Evolutionary conservation across 2,888 invertebrate genomes (phyloP), one percentile per base, ranked within the genome.

Genomic region (Brachyptera putata): DNA sequence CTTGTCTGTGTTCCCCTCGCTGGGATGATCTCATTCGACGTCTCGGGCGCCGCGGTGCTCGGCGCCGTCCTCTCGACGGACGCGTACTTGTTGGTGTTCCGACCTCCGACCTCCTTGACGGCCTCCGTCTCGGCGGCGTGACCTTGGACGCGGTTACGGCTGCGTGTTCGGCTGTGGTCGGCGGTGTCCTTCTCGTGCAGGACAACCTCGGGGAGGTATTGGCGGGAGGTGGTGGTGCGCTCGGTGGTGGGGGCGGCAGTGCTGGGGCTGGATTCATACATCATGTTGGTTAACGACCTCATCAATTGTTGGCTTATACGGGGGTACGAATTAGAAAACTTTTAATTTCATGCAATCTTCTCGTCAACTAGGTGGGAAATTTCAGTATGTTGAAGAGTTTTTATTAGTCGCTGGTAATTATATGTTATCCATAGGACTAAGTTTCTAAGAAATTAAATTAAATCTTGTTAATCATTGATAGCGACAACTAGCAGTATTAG

Each of bases 1-100:
- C 53, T 59, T 5, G n/a, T 18, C 9, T 24, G 14, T 14, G 26
- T 11, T 22, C 53, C 43, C 14, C 18, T 26, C 2, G 55, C 55
- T 18, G 60, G 86, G 62, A 85, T 77, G 55, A 86, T 82, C 76
- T 85, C 89, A 71, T 85, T 89, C 24, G 74, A 75, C 1, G 80
- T 83, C 74, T 84, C 88, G 0, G 84, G 83, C 1, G 78, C 79
- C 26, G 78, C 75, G 37, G 58, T 49, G 18, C 60, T 53, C 13
- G 58, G 58, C 24, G 58, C 68, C 3, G 71, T 76, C 64, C 83
- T 77, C 39, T 83, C 84, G 59, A 80, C 76, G 56, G 78, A 72
- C 69, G 76, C 81, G 70, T 82, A 83, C 69, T 80, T 80, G n/a
- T n/a, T n/a, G n/a, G n/a, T n/a, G 70, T 74, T 80, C 69, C 61